Base-by-base conservation (phyloP, 2,888 invertebrate genomes). In the Chydorus sphaericus region DNA sequence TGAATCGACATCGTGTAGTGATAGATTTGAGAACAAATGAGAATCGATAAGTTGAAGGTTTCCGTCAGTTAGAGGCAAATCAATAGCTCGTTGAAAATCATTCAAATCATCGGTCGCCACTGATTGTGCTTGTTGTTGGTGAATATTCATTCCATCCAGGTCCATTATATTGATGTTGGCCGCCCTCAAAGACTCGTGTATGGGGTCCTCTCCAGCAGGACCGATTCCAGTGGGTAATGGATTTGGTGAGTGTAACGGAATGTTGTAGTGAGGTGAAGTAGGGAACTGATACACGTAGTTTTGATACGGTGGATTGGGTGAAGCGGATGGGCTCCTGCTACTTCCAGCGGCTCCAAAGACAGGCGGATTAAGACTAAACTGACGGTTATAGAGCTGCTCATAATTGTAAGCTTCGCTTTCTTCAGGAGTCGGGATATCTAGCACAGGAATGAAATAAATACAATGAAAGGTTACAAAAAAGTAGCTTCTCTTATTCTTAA, bases 141-240 rank as follows among this genome's bases (percentile, higher is more conserved):
- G 38, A 26, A 55, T 48, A 26, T 49, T 49, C 23, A 49, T 67
- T 60, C 61, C 66, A 58, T 69, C 69, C 61, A 69, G 63, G 57
- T 67, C 66, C 57, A 67, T 58, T n/a, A n/a, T n/a, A n/a, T n/a
- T n/a, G 30, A 67, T 61, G 59, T 65, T 69, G 20, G 48, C 31
- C 16, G 23, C 48, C 48, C 48, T 49, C 23, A 36, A 16, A n/a
- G n/a, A n/a, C 26, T 36, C 23, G 26, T 52, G 33, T 20, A 33
- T 52, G n/a, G 16, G 18, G 29, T 50, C 30, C 29, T 29, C 31
- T 33, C 36, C 14, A 7, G 49, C 49, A 5, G 11, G 20, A 11
- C 31, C 50, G n/a, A n/a, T n/a, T n/a, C n/a, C n/a, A n/a, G n/a
- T n/a, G n/a, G n/a, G n/a, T n/a, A n/a, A n/a, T 10, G 18, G 16